Percentiles rank a stretch among this genome's conserved stretches.
phyloP scores from a whole-genome alignment of 1,140 invertebrate species.

The Polypedilum pembai region DNA sequence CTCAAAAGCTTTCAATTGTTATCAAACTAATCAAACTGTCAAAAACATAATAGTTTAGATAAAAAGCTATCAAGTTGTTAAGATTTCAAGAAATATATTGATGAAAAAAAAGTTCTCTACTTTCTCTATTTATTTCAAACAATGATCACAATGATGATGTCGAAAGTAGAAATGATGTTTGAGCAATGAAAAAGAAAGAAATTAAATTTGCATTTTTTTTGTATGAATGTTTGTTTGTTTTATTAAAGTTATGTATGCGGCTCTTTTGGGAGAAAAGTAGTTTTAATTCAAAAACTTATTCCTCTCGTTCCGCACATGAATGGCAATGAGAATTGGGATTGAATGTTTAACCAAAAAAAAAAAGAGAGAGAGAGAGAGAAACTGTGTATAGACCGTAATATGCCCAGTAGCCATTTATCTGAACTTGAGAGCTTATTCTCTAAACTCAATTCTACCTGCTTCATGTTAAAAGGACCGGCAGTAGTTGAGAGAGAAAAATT shows the following conservation, averaged over 20 bases:
- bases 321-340: background rate
- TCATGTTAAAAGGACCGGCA: background rate
- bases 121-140: background rate
- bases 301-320: background rate
- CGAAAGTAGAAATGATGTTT: background rate
- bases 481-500: background rate
- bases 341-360: background rate
- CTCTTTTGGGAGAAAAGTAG: background rate
- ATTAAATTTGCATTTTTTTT: background rate
- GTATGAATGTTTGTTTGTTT: background rate
- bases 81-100: no score
- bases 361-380: background rate
- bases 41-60: no score
- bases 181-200: background rate
- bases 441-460: slow-evolving; percentile 4
- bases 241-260: background rate
- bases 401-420: slow-evolving; percentile 2
- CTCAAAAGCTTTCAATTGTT: no score
- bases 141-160: background rate
- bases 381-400: background rate
- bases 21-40: no score
- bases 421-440: slow-evolving; percentile 16
- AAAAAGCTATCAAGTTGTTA: no score
- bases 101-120: no score
- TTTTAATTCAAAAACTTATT: slow-evolving; percentile 20